Base-by-base conservation (phyloP, 2,797 vertebrate genomes). In the Sebastes taczanowskii region DNA sequence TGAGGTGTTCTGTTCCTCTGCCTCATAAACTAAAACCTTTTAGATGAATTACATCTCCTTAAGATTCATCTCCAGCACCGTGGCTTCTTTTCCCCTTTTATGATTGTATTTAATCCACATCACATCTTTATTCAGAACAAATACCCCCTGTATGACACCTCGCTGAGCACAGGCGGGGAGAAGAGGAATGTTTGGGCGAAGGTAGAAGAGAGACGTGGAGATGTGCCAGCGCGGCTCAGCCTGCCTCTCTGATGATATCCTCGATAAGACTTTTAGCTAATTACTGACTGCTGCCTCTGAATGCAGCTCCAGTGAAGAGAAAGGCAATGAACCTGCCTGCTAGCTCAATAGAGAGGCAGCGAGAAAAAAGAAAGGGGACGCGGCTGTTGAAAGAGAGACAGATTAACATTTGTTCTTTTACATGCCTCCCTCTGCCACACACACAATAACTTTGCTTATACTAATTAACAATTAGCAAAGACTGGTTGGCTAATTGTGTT, bases 391-490 rank as follows among this genome's bases (percentile, higher is more conserved):
- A 95, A 93, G 94, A 94, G 90, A 94, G 92, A 94, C 93, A 94
- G 94, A 96, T 96, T 95, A 96, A 95, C 95, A 95, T 95, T 96
- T 96, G 94, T 95, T 96, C 96, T 93, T 94, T 95, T 95, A 95
- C 94, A 95, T 94, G 94, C 92, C 91, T 94, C 92, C 93, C 92
- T 95, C 92, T 93, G 90, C 91, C 95, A 94, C 91, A 94, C 94
- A 95, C 95, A 96, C 95, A 95, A 95, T 95, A 96, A 96, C 95
- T 95, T 96, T 96, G 95, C 96, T 96, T 97, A 96, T 97, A 96
- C 97, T 97, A 98, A 98, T 97, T 98, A 98, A 97, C 96, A 97
- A 97, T 98, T 98, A 98, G 96, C 93, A 94, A 97, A 95, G 96
- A 97, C 96, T 96, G 95, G 89, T 95, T 96, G 94, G 97, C 97